Base-by-base conservation (phyloP, 1,140 invertebrate species). In the Ostrea denselamellosa region DNA sequence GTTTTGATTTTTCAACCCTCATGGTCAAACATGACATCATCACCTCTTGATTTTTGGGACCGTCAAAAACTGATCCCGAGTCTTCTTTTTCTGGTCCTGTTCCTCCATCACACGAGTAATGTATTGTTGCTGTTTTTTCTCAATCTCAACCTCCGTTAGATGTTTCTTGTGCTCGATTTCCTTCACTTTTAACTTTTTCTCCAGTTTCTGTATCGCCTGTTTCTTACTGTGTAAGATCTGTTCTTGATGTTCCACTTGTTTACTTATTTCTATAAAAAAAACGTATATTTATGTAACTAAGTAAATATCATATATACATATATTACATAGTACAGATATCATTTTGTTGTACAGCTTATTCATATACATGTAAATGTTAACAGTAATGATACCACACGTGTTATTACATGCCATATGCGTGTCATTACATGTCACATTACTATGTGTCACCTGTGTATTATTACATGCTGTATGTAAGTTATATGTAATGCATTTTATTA, bases 81-180 rank as follows among this genome's bases (percentile, higher is more conserved):
- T 17, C 22, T 84, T 90, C 34, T 86, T 87, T 54, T 87, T 87
- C 81, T 87, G 87, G 25, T 87, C 89, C 9, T 89, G 83, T 62
- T 92, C 87, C 3, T 90, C 89, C 68, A 92, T 14, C 86, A 91
- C 86, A 58, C 90, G 89, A 5, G 85, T 89, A 25, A 92, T 91
- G 62, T 92, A 92, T 34, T 88, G 89, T 62, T 92, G 88, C 53
- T 92, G 92, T 88, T 91, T 90, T 62, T 68, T 85, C 68, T 91
- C 87, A 25, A 92, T 90, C 53, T 91, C 89, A 0, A 89, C 85
- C 62, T 92, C 92, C 58, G 85, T 88, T 2, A 92, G 54, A 86
- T 91, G 89, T 53, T 89, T 90, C 58, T 90, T 89, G 68, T 90
- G 91, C n/a, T 85, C 85, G 8, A 90, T 82, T 58, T 91, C 87